phyloP scores from a whole-genome alignment of 2,888 invertebrate species.

The Ferdinandea cuprea region DNA sequence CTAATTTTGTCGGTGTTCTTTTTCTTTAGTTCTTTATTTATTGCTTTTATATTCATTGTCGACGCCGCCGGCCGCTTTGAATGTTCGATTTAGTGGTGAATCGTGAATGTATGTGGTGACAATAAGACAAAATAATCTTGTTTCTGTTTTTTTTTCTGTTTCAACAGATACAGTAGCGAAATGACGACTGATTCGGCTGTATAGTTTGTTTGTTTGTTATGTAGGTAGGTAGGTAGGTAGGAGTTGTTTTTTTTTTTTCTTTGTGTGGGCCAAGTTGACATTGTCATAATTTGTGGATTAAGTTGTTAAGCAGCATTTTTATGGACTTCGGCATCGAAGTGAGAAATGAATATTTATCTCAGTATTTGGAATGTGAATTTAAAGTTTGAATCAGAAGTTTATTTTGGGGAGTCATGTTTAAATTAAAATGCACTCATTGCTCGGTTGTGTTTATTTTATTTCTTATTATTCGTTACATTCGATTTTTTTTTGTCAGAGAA shows the following conservation, averaged over 20 bases:
- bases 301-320: slow-evolving; percentile 14
- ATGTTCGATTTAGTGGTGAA: slow-evolving; percentile 23
- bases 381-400: not conserved
- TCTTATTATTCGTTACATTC: no score
- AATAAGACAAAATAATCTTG: slow-evolving; percentile 53
- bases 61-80: slow-evolving; percentile 2
- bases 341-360: not conserved
- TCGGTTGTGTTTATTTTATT: no score
- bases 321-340: not conserved
- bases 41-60: slow-evolving; percentile 51
- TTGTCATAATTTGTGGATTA: slow-evolving; percentile 46
- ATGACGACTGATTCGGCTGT: not conserved
- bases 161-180: slow-evolving; percentile 32
- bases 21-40: slow-evolving; percentile 56
- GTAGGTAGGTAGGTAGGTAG: not conserved
- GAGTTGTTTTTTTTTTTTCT: not conserved
- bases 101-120: slow-evolving; percentile 41
- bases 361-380: not conserved
- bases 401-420: no score
- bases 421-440: no score
- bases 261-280: not conserved
- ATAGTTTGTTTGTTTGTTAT: no score
- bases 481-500: no score
- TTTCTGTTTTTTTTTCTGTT: slow-evolving; percentile 42
- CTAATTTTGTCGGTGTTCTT: slow-evolving; percentile 49